These are phyloP conservation scores for Drosophila recens DNA, from an alignment of 2,888 invertebrate species.

Conservation along the genomic window DNA sequence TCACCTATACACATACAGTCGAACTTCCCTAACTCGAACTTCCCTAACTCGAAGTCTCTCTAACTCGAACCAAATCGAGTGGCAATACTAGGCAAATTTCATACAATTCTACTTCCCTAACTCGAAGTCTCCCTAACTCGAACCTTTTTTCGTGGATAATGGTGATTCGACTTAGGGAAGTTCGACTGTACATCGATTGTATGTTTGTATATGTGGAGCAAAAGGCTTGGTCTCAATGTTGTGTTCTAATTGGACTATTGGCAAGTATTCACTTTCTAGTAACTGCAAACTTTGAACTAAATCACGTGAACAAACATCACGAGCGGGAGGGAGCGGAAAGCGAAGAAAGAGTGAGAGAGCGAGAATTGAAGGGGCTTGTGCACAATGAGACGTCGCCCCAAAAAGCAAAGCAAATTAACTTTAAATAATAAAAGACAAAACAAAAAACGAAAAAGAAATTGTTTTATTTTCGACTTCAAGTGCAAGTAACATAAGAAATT, in stretches of 20 bases:
- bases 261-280: conserved; percentile 39
- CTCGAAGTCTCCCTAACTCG: too few relatives aligned
- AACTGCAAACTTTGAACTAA: conserved; percentile 28
- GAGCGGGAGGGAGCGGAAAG: neutral
- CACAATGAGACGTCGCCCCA: conserved; percentile 15
- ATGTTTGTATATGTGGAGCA: conserved; percentile 8
- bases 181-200: too few relatives aligned
- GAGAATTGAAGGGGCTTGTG: conserved; percentile 7
- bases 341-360: neutral
- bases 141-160: too few relatives aligned
- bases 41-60: too few relatives aligned
- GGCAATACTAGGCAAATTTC: too few relatives aligned
- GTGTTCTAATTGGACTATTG: conserved; percentile 25
- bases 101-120: too few relatives aligned
- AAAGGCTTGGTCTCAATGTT: conserved; percentile 3
- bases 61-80: too few relatives aligned
- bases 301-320: conserved; percentile 11
- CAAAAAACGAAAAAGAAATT: conserved; percentile 31
- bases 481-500: conserved; percentile 58
- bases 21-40: too few relatives aligned
- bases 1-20: too few relatives aligned
- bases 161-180: too few relatives aligned
- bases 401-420: conserved; percentile 28
- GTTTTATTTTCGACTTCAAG: conserved; percentile 71
- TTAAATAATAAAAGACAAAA: conserved; percentile 33